Percentiles rank a stretch among this genome's conserved stretches.
Evolutionary conservation across 2,888 invertebrate genomes (phyloP).

Genomic region (Hartigia nigra): DNA sequence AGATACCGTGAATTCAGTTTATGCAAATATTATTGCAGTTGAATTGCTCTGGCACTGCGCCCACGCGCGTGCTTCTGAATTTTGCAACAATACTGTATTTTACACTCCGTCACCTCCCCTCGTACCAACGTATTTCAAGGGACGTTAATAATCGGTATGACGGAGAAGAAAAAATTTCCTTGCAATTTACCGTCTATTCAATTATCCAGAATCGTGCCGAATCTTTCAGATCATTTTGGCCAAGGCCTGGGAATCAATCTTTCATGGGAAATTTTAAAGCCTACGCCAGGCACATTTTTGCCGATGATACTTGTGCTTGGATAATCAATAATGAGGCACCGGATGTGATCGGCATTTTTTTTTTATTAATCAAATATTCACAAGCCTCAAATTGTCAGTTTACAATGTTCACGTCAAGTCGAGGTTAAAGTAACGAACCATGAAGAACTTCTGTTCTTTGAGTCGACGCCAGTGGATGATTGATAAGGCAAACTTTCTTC

Average conservation of each 20-base stretch:
- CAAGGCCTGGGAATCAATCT: background rate
- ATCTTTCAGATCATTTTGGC: background rate
- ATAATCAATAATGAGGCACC: background rate
- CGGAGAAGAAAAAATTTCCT: background rate
- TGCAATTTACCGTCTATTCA: background rate
- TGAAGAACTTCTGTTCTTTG: background rate
- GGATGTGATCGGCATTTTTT: background rate
- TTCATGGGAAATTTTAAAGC: background rate
- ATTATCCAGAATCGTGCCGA: background rate
- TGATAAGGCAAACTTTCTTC: background rate
- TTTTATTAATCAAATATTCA: background rate
- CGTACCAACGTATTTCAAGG: background rate
- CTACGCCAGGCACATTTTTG: background rate
- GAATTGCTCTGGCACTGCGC: constrained; percentile 58
- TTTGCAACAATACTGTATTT: constrained; percentile 37
- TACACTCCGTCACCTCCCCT: background rate
- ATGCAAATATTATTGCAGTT: constrained; percentile 60
- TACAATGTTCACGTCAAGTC: background rate
- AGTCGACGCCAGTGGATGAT: background rate
- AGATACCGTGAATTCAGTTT: constrained; percentile 51
- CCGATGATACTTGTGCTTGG: background rate
- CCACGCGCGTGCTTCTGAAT: constrained; percentile 47
- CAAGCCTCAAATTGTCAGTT: background rate
- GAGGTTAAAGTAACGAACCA: background rate
- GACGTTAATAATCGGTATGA: background rate